Evolutionary conservation across 2,888 invertebrate genomes (phyloP), one percentile per base, ranked within the genome.

Genomic region (Hedya salicella): DNA sequence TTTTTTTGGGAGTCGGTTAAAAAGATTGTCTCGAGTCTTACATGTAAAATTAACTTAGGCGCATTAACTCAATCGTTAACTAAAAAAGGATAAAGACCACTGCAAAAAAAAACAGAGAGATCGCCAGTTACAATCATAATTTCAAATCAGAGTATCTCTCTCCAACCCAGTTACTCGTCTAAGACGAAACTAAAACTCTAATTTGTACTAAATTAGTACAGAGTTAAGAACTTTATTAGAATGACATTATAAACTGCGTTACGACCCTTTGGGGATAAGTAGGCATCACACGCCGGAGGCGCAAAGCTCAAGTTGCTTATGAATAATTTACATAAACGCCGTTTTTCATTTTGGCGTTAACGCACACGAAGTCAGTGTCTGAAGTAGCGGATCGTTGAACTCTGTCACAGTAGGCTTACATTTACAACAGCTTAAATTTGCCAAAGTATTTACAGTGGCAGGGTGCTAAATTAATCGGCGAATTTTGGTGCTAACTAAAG

Each of bases 221-320:
- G 69, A 54, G 36, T 71, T 71, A 71, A 74, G 66, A 62, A 66
- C 70, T 72, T 73, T 71, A 74, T 75, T 75, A 79, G 69, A 71
- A 70, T 70, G 68, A 56, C 62, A 65, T 57, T 36, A 49, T 54
- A 54, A 61, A 63, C 73, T 73, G 71, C 70, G 69, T 69, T 70
- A 72, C 70, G 71, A 71, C 72, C 72, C 73, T 70, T 72, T 69
- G 74, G 74, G 73, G 68, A 73, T 71, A 62, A 67, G 62, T 62
- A 67, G 77, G 78, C 78, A 78, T 78, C 68, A 73, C 66, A 76
- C 73, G 76, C 78, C 79, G 66, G 61, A 60, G 61, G 61, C 68
- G 70, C 77, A 72, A 83, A 81, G 81, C 81, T 81, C 82, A 74
- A 74, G 71, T 76, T 77, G 75, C 75, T 81, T 78, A 74, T 46